A percentile compares a stretch with the other conserved stretches of the same genome.
phyloP scores from a whole-genome alignment of 2,113 vertebrate genomes.

The Salvelinus namaycush region DNA sequence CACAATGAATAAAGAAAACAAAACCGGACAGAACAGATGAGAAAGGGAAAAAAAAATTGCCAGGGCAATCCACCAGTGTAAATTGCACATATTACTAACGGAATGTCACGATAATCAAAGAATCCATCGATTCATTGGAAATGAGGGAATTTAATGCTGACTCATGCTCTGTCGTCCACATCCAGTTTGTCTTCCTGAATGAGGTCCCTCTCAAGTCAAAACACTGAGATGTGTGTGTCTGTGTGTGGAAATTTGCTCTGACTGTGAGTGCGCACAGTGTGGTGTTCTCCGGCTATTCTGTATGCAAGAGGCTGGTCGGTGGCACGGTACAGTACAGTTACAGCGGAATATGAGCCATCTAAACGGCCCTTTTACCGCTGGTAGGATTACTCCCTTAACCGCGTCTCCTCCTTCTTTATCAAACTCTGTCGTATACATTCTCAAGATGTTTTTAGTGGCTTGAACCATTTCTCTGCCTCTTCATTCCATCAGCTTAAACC shows the following conservation, averaged over 20 bases:
- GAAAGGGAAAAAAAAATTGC: slow-evolving; percentile 29
- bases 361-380: slow-evolving; percentile 71
- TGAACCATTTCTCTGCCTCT: slow-evolving; percentile 29
- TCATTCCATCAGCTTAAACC: neutral
- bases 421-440: slow-evolving; percentile 40
- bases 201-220: slow-evolving; percentile 36
- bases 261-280: slow-evolving; percentile 49
- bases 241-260: slow-evolving; percentile 25
- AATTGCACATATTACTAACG: slow-evolving; percentile 63
- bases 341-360: slow-evolving; percentile 69
- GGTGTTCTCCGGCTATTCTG: slow-evolving; percentile 47
- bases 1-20: slow-evolving; percentile 78
- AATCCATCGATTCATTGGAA: slow-evolving; percentile 56
- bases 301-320: slow-evolving; percentile 42
- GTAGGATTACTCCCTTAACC: slow-evolving; percentile 76
- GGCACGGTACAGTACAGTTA: slow-evolving; percentile 65
- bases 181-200: slow-evolving; percentile 31
- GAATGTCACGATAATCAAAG: slow-evolving; percentile 64
- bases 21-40: slow-evolving; percentile 65
- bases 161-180: slow-evolving; percentile 37
- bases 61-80: slow-evolving; percentile 59
- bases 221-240: slow-evolving; percentile 17
- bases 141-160: slow-evolving; percentile 24
- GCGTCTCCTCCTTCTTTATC: slow-evolving; percentile 75
- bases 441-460: slow-evolving; percentile 49